Base-by-base conservation (phyloP, 2,797 vertebrate genomes). In the Poliocrania exsul region DNA sequence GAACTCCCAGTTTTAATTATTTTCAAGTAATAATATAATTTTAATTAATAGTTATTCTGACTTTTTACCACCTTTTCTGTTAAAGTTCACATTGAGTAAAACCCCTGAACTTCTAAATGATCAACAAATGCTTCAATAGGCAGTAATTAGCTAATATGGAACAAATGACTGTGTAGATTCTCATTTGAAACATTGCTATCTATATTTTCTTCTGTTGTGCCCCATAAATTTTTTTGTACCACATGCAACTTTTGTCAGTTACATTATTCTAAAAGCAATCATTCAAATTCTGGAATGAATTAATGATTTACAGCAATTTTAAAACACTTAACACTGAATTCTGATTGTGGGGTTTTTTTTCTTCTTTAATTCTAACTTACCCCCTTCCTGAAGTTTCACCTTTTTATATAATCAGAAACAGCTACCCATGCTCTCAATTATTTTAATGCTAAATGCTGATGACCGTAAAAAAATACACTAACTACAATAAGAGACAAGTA, bases 261-360 rank as follows among this genome's bases (percentile, higher is more conserved):
- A 51, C 14, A 46, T 16, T 56, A 57, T 66, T 70, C 19, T 37
- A 62, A 88, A 88, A 62, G n/a, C 3, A 13, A 7, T 51, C 14
- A n/a, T 66, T 86, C 20, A 46, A 72, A 46, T 70, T 87, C 29
- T 88, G 46, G 67, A 88, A 53, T 49, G 31, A 77, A 42, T 28
- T 29, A 20, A 44, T 9, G 1, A 54, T 16, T 71, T 78, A 20
- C 13, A 53, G 10, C 6, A 58, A 33, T 65, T 86, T 56, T 0
- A 42, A 82, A 80, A 17, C 24, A 57, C 7, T 38, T 53, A 53
- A 49, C 16, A 15, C 5, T 57, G 33, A 53, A 53, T 64, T 26
- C 16, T 53, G 13, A 60, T 40, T 40, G 40, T 40, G 37, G 37
- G 38, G 15, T 5, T 10, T 28, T 6, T 1, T 6, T 1, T 0